Evolutionary conservation across 2,888 invertebrate species (phyloP), one percentile per base, ranked within the genome.

Genomic region (Mactromeris polynyma): DNA sequence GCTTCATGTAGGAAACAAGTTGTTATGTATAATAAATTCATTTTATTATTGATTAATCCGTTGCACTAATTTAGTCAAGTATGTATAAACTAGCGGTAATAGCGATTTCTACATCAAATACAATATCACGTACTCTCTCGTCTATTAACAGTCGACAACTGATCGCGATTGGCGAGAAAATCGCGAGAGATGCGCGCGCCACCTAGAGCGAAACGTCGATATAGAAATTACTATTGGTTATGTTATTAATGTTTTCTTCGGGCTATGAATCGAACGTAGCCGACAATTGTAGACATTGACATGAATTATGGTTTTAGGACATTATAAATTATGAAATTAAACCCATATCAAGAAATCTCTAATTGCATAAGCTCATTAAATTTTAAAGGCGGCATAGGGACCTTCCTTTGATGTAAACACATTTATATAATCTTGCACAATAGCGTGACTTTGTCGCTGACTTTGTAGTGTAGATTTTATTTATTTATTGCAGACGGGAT

Each of bases 151-250:
- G 7, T 26, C 78, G 78, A 42, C 26, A n/a, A 84, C 51, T 84
- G 84, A 51, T 26, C 77, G 46, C 78, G n/a, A 84, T 78, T 84
- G 78, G 84, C 77, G 84, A 84, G 78, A 84, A 54, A 11, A 26
- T 21, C n/a, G 40, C 42, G 31, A 80, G 83, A 69, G 86, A 87
- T 86, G 89, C 83, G 89, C 85, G 87, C 89, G 89, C 89, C 86
- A 73, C 87, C 85, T 89, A 64, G 81, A 42, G 86, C 81, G 58
- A 51, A 84, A 81, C 51, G 40, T 83, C 88, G 77, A 85, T 88
- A 73, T 36, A 73, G 73, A 73, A 73, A 73, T 73, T 73, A 86
- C 81, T 85, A 85, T 85, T 38, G 46, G 73, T 81, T 81, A 40
- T 38, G 58, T 58, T 77, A 78, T 77, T 82, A 87, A 82, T 85